Conservation (phyloP, 1,140 invertebrate genomes). For the Zophobas atratus region DNA sequence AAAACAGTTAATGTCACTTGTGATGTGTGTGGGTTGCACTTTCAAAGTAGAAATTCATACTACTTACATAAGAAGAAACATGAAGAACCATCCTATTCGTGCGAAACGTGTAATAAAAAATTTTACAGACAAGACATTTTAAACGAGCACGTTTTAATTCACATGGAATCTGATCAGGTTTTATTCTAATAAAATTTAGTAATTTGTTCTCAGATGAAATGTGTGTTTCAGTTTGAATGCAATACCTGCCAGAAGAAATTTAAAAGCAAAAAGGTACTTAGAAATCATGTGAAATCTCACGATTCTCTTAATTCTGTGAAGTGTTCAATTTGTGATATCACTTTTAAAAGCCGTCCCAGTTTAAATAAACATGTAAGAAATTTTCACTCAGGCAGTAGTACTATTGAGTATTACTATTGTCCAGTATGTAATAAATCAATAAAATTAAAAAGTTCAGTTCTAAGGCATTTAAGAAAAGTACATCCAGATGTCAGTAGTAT, state of each 20-base stretch:
- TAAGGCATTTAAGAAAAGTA: conserved; percentile 62
- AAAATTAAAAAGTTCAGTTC: conserved; percentile 64
- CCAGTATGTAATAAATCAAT: conserved; percentile 62
- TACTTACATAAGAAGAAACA: conserved; percentile 61
- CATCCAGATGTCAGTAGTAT: conserved; percentile 61
- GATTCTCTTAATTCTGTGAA: conserved; percentile 3
- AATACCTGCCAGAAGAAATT: conserved; percentile 58
- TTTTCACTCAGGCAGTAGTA: conserved; percentile 26
- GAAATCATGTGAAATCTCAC: conserved; percentile 53
- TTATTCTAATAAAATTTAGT: neutral
- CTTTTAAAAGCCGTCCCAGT: conserved; percentile 50
- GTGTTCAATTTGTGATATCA: conserved; percentile 42
- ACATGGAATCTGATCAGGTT: conserved; percentile 1
- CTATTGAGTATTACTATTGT: conserved; percentile 54
- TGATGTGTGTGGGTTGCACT: conserved; percentile 62
- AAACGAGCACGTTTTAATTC: conserved; percentile 54
- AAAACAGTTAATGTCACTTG: neutral
- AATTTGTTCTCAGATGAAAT: neutral
- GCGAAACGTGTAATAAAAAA: conserved; percentile 63
- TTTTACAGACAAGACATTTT: conserved; percentile 60
- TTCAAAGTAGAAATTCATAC: conserved; percentile 54
- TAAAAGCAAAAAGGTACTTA: conserved; percentile 57
- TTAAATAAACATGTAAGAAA: conserved; percentile 53
- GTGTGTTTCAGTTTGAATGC: conserved; percentile 47
- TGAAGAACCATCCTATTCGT: conserved; percentile 56